A percentile compares a stretch with the other conserved stretches of the same genome.
phyloP scores from a whole-genome alignment of 2,797 vertebrate species.

The Gymnocypris eckloni region DNA sequence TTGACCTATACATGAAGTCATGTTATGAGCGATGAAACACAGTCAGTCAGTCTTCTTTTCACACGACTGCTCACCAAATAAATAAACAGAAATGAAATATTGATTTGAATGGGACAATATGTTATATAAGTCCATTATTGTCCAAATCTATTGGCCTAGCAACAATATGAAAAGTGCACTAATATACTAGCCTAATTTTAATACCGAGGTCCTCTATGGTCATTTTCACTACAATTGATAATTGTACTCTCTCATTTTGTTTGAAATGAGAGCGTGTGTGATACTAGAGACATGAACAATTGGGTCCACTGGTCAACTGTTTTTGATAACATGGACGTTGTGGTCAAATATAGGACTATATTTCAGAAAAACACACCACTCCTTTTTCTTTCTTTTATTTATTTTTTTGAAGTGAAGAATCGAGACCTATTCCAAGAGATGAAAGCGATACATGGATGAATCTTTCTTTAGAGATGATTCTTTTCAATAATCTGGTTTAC shows the following conservation, averaged over 20 bases:
- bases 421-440: not conserved
- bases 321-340: too few relatives aligned
- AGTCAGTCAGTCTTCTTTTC: not conserved
- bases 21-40: not conserved
- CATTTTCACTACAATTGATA: not conserved
- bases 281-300: not conserved
- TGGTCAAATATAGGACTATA: too few relatives aligned
- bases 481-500: not conserved
- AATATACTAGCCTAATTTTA: not conserved
- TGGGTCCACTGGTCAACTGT: too few relatives aligned
- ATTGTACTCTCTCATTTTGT: not conserved
- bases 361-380: too few relatives aligned
- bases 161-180: not conserved
- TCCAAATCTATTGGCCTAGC: not conserved
- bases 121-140: not conserved
- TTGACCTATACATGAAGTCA: not conserved
- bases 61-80: not conserved
- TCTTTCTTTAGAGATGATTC: not conserved
- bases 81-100: not conserved
- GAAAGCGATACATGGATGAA: not conserved
- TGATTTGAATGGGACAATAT: not conserved
- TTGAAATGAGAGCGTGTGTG: not conserved
- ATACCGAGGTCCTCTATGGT: not conserved
- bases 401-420: too few relatives aligned
- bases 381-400: too few relatives aligned